Percentiles rank a stretch among this genome's conserved stretches.
Evolutionary conservation across 2,113 vertebrate species (phyloP).

Genomic region (Coturnix japonica): DNA sequence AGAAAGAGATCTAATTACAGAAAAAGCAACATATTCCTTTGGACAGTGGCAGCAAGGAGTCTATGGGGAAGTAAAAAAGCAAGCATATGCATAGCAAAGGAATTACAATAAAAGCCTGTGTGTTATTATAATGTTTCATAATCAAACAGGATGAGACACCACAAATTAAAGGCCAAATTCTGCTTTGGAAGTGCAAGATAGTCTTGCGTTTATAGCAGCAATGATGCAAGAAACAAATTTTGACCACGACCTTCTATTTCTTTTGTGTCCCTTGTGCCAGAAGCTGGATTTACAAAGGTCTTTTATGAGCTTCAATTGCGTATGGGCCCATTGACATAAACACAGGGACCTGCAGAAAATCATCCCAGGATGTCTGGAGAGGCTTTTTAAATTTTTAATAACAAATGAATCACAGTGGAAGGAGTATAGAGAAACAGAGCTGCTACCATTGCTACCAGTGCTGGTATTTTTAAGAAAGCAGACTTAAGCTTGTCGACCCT

Average conservation of each 20-base stretch:
- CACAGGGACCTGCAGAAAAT: conserved; percentile 23
- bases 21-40: background rate
- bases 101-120: background rate
- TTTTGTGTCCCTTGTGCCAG: background rate
- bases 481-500: background rate
- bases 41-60: background rate
- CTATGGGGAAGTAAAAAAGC: background rate
- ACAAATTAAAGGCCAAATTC: conserved; percentile 4
- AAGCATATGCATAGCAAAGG: background rate
- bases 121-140: background rate
- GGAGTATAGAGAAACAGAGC: conserved; percentile 3
- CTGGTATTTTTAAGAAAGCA: background rate
- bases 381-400: conserved; percentile 46
- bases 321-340: background rate
- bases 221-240: background rate
- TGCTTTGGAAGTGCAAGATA: background rate
- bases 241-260: background rate
- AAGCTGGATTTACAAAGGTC: background rate
- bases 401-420: conserved; percentile 29
- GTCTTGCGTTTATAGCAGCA: conserved; percentile 18
- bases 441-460: background rate
- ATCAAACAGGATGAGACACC: background rate
- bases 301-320: background rate
- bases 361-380: background rate
- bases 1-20: background rate